These are phyloP conservation scores for Hyaena hyaena DNA, from an alignment of 2,113 vertebrate genomes.

Conservation along the genomic window DNA sequence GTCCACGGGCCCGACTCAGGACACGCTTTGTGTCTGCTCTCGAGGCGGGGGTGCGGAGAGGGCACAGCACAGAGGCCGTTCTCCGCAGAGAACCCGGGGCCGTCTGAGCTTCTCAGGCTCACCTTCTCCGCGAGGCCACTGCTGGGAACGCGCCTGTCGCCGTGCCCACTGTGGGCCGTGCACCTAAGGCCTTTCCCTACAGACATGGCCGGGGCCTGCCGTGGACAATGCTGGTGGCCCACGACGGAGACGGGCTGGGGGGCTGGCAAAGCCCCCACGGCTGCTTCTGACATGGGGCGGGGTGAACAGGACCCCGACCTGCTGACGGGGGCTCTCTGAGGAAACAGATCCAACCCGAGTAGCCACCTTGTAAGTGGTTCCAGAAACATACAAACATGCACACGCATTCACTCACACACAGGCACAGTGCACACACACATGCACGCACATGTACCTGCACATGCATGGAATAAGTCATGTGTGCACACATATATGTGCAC, in stretches of 20 bases:
- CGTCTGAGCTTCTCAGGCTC: accelerated
- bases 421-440: no score
- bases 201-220: neutral
- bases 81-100: accelerated
- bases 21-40: neutral
- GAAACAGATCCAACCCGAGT: neutral
- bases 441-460: no score
- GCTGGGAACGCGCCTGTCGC: neutral
- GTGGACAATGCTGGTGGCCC: neutral
- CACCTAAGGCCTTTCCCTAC: neutral
- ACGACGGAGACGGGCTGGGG: neutral
- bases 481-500: accelerated
- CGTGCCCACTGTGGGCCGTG: neutral
- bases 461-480: no score
- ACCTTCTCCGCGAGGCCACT: neutral
- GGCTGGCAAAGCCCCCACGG: no score
- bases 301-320: neutral
- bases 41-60: neutral
- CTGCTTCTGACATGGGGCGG: neutral
- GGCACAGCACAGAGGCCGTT: neutral
- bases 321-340: neutral
- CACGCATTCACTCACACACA: no score
- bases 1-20: neutral
- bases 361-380: no score
- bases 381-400: no score